Base-by-base conservation (phyloP, 2,888 invertebrate genomes). In the Hydrotaea cyrtoneurina region DNA sequence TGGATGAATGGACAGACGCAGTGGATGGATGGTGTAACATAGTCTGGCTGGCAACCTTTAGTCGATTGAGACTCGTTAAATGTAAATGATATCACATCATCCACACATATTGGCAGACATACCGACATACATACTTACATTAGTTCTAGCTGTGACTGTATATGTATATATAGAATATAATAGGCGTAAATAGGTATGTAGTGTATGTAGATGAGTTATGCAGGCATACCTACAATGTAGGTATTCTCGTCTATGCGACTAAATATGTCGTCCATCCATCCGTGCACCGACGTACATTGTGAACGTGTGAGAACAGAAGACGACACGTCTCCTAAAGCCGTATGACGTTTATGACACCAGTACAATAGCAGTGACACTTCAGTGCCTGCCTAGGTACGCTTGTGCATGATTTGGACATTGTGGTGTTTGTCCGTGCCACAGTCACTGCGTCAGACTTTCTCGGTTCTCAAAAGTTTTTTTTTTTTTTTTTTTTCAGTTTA, bases 291-390 rank as follows among this genome's bases (percentile, higher is more conserved):
- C 31, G 31, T 50, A n/a, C 4, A 7, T 31, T 43, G 31, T 82
- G 55, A 19, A 43, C 66, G 76, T 57, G 23, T 79, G 76, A 73
- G 73, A 66, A 77, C 72, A 55, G 36, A 81, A 79, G 85, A 85
- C 85, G 55, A 74, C 77, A 64, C 57, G 85, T 85, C 85, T 85
- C 46, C 76, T 69, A 85, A 80, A 82, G 85, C 79, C 77, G 17
- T 85, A 85, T 82, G 85, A 82, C 79, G 85, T 77, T 79, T 77
- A 79, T 69, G 64, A 23, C 82, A 85, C 73, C 73, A 69, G 69
- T 36, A 74, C 79, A 82, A 83, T 84, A 39, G 57, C 79, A 75
- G 74, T 78, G 72, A 77, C 66, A 69, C 62, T 50, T 80, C n/a
- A 75, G 71, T 53, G 78, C 21, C 72, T 69, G 39, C 39, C 46